phyloP scores from a whole-genome alignment of 2,113 vertebrate species.

The Glaucidium brasilianum region DNA sequence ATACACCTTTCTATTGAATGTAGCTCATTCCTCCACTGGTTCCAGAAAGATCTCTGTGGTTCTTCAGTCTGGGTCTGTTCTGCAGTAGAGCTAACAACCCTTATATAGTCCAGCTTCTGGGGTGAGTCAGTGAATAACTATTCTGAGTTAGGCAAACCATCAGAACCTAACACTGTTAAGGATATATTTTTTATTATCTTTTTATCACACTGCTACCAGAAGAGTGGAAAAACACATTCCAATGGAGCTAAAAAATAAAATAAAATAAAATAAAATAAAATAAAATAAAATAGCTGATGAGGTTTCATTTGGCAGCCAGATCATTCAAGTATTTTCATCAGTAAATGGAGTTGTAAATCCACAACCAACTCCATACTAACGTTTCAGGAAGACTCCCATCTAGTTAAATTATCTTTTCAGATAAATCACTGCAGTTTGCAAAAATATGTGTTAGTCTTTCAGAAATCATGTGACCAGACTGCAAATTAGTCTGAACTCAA shows the following conservation, averaged over 20 bases:
- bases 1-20: neutral
- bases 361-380: neutral
- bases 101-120: neutral
- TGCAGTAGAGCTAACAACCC: neutral
- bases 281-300: neutral
- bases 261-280: neutral
- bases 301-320: neutral
- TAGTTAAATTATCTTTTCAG: neutral
- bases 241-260: neutral
- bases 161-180: neutral
- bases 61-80: neutral
- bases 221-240: neutral
- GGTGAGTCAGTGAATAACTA: neutral
- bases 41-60: neutral
- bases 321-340: neutral
- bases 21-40: neutral
- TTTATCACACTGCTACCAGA: neutral
- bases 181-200: neutral
- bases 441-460: neutral
- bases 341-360: neutral
- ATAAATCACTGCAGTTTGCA: neutral
- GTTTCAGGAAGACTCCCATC: neutral
- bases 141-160: neutral
- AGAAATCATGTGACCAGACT: neutral
- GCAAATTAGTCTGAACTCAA: neutral